Conservation (phyloP, 2,888 invertebrate genomes). For the Amblyjoppa proteus region DNA sequence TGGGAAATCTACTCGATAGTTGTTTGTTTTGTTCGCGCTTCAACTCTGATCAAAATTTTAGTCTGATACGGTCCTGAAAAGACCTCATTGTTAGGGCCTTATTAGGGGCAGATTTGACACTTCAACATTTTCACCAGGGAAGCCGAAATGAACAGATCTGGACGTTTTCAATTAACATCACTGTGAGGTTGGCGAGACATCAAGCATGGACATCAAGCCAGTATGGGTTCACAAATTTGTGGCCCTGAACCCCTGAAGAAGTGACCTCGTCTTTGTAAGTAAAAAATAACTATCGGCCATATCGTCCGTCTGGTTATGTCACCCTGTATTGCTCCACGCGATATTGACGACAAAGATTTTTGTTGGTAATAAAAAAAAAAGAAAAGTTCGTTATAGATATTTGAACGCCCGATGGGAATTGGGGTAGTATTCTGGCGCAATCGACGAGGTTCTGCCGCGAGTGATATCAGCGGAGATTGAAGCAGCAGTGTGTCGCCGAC, state of each 20-base stretch:
- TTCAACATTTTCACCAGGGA: too few species aligned
- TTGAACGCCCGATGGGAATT: slow-evolving; percentile 54
- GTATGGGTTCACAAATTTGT: background rate
- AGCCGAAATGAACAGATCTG: background rate
- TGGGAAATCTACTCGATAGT: background rate
- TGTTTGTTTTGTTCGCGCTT: background rate
- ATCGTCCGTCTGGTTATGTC: background rate
- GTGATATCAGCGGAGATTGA: slow-evolving; percentile 5
- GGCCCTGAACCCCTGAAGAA: background rate
- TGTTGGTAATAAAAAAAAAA: background rate
- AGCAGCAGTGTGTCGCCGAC: slow-evolving; percentile 35
- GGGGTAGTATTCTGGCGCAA: slow-evolving; percentile 44
- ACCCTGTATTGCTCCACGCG: background rate
- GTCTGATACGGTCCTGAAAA: too few species aligned
- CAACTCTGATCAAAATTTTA: background rate
- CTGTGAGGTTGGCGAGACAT: background rate
- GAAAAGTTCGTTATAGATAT: slow-evolving; percentile 46
- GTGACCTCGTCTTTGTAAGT: too few species aligned
- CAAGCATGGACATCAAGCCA: background rate
- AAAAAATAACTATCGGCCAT: background rate
- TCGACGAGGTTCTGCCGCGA: slow-evolving; percentile 47
- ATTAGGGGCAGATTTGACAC: too few species aligned
- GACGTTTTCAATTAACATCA: background rate
- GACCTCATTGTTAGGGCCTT: too few species aligned
- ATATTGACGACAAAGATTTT: slow-evolving; percentile 12